Conservation (phyloP, 2,888 invertebrate species). For the Acrobasis consociella region DNA sequence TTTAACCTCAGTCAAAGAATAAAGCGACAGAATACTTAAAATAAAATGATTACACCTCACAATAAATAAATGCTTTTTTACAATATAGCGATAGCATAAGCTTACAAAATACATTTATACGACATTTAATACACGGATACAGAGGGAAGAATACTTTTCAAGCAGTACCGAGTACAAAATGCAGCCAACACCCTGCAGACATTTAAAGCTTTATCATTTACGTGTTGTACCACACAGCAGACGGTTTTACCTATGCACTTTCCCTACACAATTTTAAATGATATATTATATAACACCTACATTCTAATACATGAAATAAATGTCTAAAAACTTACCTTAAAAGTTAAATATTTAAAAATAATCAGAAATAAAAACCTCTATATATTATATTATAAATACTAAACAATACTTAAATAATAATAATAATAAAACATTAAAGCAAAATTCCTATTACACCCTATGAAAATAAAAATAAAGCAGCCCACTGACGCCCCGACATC, state of each 20-base stretch:
- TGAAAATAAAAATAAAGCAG: conserved; percentile 37
- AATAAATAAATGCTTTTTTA: conserved; percentile 37
- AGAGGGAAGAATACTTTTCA: conserved; percentile 32
- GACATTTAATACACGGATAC: conserved; percentile 40
- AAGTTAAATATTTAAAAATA: not conserved
- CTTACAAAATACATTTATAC: conserved; percentile 43
- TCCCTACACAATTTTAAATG: not conserved
- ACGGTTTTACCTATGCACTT: conserved; percentile 27
- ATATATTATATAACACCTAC: no score
- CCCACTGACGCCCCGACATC: conserved; percentile 45
- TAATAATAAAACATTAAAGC: conserved; percentile 9
- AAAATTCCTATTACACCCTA: conserved; percentile 17
- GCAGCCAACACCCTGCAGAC: conserved; percentile 83
- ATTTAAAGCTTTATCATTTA: conserved; percentile 67
- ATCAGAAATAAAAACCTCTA: not conserved
- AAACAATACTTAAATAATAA: not conserved
- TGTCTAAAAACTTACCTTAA: no score
- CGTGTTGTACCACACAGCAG: conserved; percentile 74
- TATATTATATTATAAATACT: not conserved
- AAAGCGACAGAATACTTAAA: conserved; percentile 26
- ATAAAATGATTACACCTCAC: conserved; percentile 32
- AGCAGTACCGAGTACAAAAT: conserved; percentile 49
- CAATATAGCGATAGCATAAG: conserved; percentile 69
- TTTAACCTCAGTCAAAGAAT: conserved; percentile 35
- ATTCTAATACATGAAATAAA: no score